These are phyloP conservation scores for Barnardius zonarius DNA, from an alignment of 2,113 vertebrate genomes.

Conservation along the genomic window DNA sequence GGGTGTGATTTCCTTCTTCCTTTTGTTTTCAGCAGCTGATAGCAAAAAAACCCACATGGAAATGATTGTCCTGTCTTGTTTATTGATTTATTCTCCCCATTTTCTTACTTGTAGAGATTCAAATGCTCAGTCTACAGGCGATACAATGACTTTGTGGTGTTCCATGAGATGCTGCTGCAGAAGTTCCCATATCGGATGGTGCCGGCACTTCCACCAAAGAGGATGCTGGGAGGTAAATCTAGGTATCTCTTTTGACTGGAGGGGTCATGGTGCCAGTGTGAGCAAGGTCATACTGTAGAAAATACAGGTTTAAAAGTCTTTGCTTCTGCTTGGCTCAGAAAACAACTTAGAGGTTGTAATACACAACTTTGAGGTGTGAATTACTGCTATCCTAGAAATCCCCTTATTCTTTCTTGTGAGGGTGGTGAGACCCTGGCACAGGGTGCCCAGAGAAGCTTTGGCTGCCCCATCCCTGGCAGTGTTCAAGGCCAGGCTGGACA, in stretches of 20 bases:
- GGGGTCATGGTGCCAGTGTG: rapidly evolving
- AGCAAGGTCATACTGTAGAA: neutral
- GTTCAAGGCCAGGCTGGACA: neutral
- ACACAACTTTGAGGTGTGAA: neutral
- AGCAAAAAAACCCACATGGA: rapidly evolving
- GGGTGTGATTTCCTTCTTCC: neutral
- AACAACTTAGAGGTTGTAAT: neutral
- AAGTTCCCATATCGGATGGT: constrained; percentile 93
- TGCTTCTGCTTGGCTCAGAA: neutral
- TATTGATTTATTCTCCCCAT: rapidly evolving
- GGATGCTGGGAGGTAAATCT: constrained; percentile 89
- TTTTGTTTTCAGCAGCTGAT: neutral
- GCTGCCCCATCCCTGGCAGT: neutral
- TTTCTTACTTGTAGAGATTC: constrained; percentile 75
- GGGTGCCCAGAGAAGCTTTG: neutral
- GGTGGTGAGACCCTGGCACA: neutral
- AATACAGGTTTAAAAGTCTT: neutral
- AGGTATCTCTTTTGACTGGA: neutral
- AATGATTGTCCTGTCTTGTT: neutral
- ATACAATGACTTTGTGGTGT: constrained; percentile 95
- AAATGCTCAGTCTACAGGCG: constrained; percentile 87
- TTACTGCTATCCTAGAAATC: neutral
- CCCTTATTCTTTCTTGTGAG: neutral
- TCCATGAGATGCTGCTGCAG: constrained; percentile 92
- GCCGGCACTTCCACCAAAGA: constrained; percentile 91